Evolutionary conservation across 2,797 vertebrate genomes (phyloP).

Genomic region (Lagorchestes hirsutus): DNA sequence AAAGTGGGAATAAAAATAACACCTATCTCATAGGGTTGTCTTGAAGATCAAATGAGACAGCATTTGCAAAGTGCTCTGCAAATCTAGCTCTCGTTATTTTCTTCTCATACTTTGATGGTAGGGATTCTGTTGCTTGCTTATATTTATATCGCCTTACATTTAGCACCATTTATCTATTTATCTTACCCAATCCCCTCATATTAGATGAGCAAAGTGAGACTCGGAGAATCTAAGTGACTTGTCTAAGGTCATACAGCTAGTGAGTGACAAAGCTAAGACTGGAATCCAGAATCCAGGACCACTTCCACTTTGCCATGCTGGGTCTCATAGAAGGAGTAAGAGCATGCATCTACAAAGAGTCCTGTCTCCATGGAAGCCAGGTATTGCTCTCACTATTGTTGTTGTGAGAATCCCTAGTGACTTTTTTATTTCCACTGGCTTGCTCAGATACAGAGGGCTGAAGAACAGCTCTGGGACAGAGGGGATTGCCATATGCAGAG

Average conservation of each 20-base stretch:
- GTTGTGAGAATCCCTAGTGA: conserved; percentile 49
- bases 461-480: conserved; percentile 60
- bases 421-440: conserved; percentile 58
- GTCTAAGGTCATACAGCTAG: conserved; percentile 17
- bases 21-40: background rate
- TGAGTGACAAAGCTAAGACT: conserved; percentile 19
- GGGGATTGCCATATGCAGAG: conserved; percentile 69
- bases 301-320: background rate
- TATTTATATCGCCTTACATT: background rate
- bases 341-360: conserved; percentile 1
- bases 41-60: too few relatives aligned
- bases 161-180: background rate
- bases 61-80: background rate
- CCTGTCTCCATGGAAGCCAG: conserved; percentile 36
- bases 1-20: background rate
- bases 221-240: conserved; percentile 44
- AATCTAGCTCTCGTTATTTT: background rate
- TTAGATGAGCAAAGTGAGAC: conserved; percentile 12
- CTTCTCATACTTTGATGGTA: background rate
- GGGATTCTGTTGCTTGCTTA: background rate
- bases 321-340: background rate
- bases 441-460: conserved; percentile 69
- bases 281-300: conserved; percentile 21
- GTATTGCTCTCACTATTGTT: conserved; percentile 23
- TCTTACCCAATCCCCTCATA: background rate